Evolutionary conservation across 1,140 invertebrate genomes (phyloP).

Genomic region (Tyrophagus putrescentiae): DNA sequence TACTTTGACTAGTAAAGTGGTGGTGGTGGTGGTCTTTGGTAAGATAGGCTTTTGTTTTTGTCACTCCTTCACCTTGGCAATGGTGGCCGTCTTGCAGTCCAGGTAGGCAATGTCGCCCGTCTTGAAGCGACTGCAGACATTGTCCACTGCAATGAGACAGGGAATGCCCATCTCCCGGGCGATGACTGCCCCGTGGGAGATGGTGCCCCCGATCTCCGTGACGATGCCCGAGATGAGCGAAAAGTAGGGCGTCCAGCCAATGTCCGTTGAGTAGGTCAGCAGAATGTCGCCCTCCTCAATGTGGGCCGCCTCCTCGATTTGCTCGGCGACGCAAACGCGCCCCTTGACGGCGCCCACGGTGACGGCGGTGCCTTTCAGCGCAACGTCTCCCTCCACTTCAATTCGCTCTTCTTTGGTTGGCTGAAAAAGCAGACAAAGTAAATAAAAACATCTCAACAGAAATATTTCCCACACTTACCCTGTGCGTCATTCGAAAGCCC

Average conservation of each 20-base stretch:
- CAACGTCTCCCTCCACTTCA: not conserved
- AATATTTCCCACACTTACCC: constrained; percentile 7
- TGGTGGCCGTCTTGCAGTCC: constrained; percentile 29
- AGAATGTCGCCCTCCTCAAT: constrained; percentile 52
- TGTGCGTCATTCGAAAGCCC: constrained; percentile 32
- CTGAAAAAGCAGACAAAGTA: not conserved
- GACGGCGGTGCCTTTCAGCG: constrained; percentile 49
- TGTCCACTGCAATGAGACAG: constrained; percentile 54
- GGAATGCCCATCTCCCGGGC: constrained; percentile 70
- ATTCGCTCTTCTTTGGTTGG: not conserved
- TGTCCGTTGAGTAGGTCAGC: constrained; percentile 60
- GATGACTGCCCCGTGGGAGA: constrained; percentile 75
- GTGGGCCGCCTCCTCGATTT: constrained; percentile 32
- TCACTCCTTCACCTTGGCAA: constrained; percentile 24
- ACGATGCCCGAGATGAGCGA: constrained; percentile 60
- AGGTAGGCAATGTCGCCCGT: constrained; percentile 40
- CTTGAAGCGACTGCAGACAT: constrained; percentile 49
- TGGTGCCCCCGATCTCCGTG: constrained; percentile 65
- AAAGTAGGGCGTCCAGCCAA: constrained; percentile 75
- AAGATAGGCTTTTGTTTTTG: too few species aligned
- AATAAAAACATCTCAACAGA: not conserved
- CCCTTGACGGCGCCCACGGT: constrained; percentile 48
- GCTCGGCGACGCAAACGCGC: constrained; percentile 50
- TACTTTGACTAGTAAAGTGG: too few species aligned
- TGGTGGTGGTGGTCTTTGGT: too few species aligned